Percentiles rank a stretch among this genome's conserved stretches.
These are phyloP conservation scores for Fundulus diaphanus DNA, from an alignment of 2,797 vertebrate genomes.

Conservation along the genomic window DNA sequence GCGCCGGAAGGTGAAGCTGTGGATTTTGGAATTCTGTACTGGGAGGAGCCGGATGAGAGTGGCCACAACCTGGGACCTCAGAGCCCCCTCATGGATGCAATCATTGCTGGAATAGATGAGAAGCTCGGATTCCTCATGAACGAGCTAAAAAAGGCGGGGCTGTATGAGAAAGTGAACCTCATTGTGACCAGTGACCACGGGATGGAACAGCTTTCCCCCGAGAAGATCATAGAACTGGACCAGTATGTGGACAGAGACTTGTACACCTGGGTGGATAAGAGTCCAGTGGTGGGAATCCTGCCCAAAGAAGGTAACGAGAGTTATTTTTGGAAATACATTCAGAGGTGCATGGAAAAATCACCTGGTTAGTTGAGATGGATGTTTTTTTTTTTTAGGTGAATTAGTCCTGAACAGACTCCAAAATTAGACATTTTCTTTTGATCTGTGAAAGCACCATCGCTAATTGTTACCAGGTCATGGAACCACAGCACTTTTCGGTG, in stretches of 20 bases:
- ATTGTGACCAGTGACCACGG: slow-evolving; percentile 94
- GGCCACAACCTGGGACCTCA: slow-evolving; percentile 89
- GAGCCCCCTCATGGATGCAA: slow-evolving; percentile 81
- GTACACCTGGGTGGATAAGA: slow-evolving; percentile 88
- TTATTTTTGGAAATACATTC: slow-evolving; percentile 1
- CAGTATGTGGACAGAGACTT: slow-evolving; percentile 84
- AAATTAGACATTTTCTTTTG: neutral
- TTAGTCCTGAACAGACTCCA: neutral
- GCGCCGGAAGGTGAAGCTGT: slow-evolving; percentile 82
- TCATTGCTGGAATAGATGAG: slow-evolving; percentile 86
- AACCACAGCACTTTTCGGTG: neutral
- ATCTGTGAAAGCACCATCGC: neutral
- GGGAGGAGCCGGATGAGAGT: slow-evolving; percentile 92
- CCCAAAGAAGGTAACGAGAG: slow-evolving; percentile 86
- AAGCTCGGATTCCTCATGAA: slow-evolving; percentile 88
- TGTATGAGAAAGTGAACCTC: slow-evolving; percentile 86
- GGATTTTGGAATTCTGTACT: slow-evolving; percentile 90
- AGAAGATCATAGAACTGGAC: slow-evolving; percentile 90
- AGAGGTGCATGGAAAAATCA: neutral
- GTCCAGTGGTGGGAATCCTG: slow-evolving; percentile 88
- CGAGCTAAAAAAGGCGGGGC: slow-evolving; percentile 82
- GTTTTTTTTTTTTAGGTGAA: neutral
- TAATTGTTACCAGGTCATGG: neutral
- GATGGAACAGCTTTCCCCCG: slow-evolving; percentile 87
- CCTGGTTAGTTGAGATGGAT: neutral